Percentiles rank a stretch among this genome's conserved stretches.
Conservation (phyloP, 2,888 invertebrate genomes). For the Blastobasis adustella region DNA sequence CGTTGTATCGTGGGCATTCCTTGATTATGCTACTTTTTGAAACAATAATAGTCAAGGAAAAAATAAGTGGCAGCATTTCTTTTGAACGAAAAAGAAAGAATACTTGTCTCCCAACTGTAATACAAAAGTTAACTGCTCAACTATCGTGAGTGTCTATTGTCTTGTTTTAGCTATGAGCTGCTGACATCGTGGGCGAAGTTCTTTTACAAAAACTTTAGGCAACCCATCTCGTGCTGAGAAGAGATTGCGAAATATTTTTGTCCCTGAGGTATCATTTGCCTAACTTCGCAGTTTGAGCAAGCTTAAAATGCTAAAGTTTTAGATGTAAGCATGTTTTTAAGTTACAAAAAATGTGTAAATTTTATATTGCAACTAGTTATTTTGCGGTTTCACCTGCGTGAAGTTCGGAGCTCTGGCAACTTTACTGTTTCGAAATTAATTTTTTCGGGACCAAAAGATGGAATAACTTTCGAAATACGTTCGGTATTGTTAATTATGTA, state of each 20-base stretch:
- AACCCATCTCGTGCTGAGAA: constrained; percentile 45
- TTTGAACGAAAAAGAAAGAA: constrained; percentile 1
- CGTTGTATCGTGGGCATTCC: too few species aligned
- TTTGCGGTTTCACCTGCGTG: too few species aligned
- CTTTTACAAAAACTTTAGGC: constrained; percentile 49
- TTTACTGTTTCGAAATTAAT: too few species aligned
- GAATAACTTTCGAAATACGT: too few species aligned
- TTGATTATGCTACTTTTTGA: too few species aligned
- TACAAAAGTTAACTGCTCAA: constrained; percentile 43
- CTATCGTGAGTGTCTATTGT: constrained; percentile 48
- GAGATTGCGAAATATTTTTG: constrained; percentile 61
- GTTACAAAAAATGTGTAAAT: constrained; percentile 12
- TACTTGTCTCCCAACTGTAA: constrained; percentile 12
- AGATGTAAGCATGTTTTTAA: constrained; percentile 35
- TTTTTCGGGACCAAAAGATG: too few species aligned
- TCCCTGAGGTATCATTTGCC: constrained; percentile 65
- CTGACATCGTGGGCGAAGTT: constrained; percentile 39
- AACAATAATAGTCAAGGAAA: too few species aligned
- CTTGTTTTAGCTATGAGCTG: constrained; percentile 32
- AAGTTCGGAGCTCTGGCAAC: too few species aligned
- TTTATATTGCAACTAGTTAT: constrained; percentile 25
- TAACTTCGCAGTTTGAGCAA: constrained; percentile 63
- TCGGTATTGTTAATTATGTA: too few species aligned
- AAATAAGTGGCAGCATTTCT: too few species aligned
- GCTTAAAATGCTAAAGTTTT: constrained; percentile 57